These are phyloP conservation scores for Actinemys pallida DNA, from an alignment of 2,113 vertebrate species.

Conservation along the genomic window DNA sequence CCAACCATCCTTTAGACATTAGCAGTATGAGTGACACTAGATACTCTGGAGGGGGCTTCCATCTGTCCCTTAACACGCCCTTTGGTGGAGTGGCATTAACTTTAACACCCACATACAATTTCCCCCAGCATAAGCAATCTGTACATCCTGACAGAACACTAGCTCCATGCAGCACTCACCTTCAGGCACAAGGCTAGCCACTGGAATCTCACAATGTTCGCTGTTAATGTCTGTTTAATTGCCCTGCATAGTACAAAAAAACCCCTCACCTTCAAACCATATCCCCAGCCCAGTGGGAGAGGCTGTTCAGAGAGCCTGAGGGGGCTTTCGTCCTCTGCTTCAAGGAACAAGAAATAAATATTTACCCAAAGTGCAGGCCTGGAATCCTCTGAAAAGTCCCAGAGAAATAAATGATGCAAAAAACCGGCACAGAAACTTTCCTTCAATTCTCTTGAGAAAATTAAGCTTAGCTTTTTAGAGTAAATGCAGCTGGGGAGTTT, in stretches of 20 bases:
- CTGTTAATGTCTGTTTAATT: not conserved
- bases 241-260: slow-evolving; percentile 32
- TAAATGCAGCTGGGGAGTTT: slow-evolving; percentile 70
- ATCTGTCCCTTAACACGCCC: not conserved
- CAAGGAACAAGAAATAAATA: slow-evolving; percentile 67
- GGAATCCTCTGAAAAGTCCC: slow-evolving; percentile 65
- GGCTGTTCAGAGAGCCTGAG: slow-evolving; percentile 25
- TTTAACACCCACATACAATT: not conserved
- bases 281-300: not conserved
- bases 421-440: slow-evolving; percentile 55
- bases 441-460: slow-evolving; percentile 66
- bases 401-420: slow-evolving; percentile 61
- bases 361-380: slow-evolving; percentile 54
- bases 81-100: fast-evolving
- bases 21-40: not conserved
- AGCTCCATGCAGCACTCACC: not conserved
- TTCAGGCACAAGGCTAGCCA: not conserved
- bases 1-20: not conserved
- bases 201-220: not conserved
- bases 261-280: slow-evolving; percentile 35
- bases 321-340: slow-evolving; percentile 60
- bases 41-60: not conserved
- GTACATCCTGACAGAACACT: not conserved
- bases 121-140: not conserved
- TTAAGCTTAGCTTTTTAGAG: slow-evolving; percentile 60